These are phyloP conservation scores for Drosophila mettleri DNA, from an alignment of 2,888 invertebrate genomes.

Conservation along the genomic window DNA sequence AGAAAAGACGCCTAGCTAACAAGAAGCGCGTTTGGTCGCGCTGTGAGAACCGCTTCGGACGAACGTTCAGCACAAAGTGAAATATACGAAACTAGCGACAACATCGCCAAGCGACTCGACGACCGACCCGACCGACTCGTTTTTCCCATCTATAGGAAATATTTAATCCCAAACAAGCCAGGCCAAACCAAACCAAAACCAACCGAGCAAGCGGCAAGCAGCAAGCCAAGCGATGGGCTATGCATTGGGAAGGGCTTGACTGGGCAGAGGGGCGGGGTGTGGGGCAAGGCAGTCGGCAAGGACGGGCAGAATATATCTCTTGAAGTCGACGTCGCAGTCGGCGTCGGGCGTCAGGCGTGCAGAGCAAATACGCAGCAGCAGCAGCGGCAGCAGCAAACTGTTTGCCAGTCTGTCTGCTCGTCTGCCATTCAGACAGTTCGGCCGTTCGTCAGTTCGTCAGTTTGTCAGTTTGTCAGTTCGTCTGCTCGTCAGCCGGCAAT, in stretches of 20 bases:
- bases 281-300: conserved; percentile 40
- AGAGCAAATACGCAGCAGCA: conserved; percentile 64
- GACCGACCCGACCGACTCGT: conserved; percentile 80
- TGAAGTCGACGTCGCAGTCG: conserved; percentile 36
- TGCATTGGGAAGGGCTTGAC: conserved; percentile 45
- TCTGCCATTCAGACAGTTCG: not conserved
- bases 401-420: conserved; percentile 4
- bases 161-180: conserved; percentile 81
- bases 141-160: conserved; percentile 82
- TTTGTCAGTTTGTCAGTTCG: conserved; percentile 13
- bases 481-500: conserved; percentile 16
- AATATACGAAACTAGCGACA: conserved; percentile 77
- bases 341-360: conserved; percentile 70
- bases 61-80: conserved; percentile 77
- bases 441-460: conserved; percentile 15
- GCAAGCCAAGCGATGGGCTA: conserved; percentile 10
- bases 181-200: conserved; percentile 67
- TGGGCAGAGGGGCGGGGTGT: conserved; percentile 45
- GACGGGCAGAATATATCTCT: conserved; percentile 66
- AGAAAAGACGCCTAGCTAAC: conserved; percentile 12
- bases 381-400: conserved; percentile 25
- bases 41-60: conserved; percentile 69
- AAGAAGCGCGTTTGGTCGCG: conserved; percentile 31
- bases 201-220: conserved; percentile 37
- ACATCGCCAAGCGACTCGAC: conserved; percentile 67